These are phyloP conservation scores for Unio pictorum DNA, from an alignment of 2,888 invertebrate species.

Conservation along the genomic window DNA sequence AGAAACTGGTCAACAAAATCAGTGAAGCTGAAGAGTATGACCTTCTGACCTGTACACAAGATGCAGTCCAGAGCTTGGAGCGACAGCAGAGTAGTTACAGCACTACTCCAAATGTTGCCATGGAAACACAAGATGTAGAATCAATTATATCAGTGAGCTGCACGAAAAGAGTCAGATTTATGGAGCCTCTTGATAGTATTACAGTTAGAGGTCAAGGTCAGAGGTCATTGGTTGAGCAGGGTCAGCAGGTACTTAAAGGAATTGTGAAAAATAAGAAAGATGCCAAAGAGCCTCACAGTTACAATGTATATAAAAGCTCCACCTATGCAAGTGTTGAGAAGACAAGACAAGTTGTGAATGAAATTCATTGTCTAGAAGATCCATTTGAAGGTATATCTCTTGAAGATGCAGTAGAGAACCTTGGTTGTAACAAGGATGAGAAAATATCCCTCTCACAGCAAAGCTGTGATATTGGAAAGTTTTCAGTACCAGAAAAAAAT, in stretches of 20 bases:
- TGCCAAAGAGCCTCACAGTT: no score
- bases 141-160: background rate
- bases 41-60: conserved; percentile 58
- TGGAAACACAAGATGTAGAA: no score
- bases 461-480: no score
- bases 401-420: no score
- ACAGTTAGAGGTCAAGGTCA: conserved; percentile 2
- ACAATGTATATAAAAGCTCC: no score
- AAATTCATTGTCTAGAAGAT: background rate
- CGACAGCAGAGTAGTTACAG: conserved; percentile 3
- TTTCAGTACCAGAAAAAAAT: no score
- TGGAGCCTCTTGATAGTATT: conserved; percentile 15
- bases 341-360: background rate
- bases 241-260: no score
- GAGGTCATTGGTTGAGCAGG: background rate
- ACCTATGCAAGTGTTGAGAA: no score
- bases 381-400: no score
- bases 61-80: conserved; percentile 41
- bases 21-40: conserved; percentile 61
- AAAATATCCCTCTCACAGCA: no score
- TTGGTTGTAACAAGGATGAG: no score
- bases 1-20: conserved; percentile 42
- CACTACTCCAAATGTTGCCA: background rate
- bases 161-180: conserved; percentile 21
- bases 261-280: no score